Evolutionary conservation across 2,797 vertebrate species (phyloP), one percentile per base, ranked within the genome.

Genomic region (Sebastes kiyomatsui): DNA sequence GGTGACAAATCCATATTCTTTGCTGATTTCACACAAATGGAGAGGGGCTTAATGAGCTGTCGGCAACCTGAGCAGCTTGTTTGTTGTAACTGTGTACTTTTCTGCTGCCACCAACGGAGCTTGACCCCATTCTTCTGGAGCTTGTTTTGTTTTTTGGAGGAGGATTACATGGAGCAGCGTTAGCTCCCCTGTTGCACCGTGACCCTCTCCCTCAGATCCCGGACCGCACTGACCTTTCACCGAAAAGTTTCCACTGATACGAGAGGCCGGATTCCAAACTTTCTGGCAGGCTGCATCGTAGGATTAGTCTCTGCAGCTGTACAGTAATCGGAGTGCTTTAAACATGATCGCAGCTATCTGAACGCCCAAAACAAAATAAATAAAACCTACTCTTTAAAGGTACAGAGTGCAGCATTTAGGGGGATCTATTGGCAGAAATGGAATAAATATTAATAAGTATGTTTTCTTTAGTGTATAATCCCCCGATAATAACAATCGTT

Each of bases 181-280:
- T 56, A 27, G 68, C 67, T 72, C 35, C 18, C 23, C 33, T 69
- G 61, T 64, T 76, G 46, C 61, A 52, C 68, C 18, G 55, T 60
- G 79, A 35, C 22, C 67, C 2, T 12, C 27, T 78, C 54, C 23
- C 30, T 74, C 7, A 49, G 67, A 84, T 75, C 73, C 55, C 35
- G 18, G 2, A 54, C 59, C 35, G 73, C 42, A 4, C 54, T 91
- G 91, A 90, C 88, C 90, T 94, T 93, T 91, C 60, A 49, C 66
- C 54, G 67, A 71, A 86, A 81, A 49, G 66, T 90, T 92, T 93
- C 89, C 87, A 87, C 79, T 83, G 76, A 89, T 62, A 80, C 16
- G 13, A 79, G 75, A 81, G 72, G 76, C 75, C 59, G 71, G 74
- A 87, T 83, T 85, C 80, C 82, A 67, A 35, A 11, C 65, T 52